phyloP scores from a whole-genome alignment of 2,113 vertebrate genomes.

The Microcebus lehilahytsara region DNA sequence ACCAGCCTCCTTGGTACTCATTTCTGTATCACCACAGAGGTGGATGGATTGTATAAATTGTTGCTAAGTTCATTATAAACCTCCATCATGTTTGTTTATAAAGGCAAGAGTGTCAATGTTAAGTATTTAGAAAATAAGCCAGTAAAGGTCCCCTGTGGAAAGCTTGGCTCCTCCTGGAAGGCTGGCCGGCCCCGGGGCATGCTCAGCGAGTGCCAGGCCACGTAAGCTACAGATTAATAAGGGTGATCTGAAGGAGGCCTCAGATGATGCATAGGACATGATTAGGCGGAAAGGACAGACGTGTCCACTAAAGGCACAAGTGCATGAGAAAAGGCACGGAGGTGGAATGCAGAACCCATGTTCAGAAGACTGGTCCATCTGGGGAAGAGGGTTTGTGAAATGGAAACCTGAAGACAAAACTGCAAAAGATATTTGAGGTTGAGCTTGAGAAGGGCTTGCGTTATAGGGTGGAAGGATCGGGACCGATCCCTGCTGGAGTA shows the following conservation, averaged over 20 bases:
- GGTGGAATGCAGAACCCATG: neutral
- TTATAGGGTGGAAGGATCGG: neutral
- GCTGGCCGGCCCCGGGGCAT: rapidly evolving
- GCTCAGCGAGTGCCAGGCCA: neutral
- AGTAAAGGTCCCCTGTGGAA: neutral
- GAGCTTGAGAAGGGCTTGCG: neutral
- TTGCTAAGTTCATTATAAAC: neutral
- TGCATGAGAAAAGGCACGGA: neutral
- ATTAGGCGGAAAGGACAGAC: neutral
- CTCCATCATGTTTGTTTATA: neutral
- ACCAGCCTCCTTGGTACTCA: neutral
- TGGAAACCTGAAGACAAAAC: neutral
- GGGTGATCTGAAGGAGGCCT: rapidly evolving
- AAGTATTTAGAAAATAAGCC: neutral
- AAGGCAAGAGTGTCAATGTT: neutral
- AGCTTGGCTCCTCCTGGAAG: neutral
- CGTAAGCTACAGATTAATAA: neutral
- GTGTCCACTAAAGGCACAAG: neutral
- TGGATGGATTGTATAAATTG: neutral
- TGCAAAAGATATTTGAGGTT: neutral
- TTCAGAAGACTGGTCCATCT: neutral
- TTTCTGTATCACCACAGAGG: neutral
- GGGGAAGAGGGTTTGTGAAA: neutral
- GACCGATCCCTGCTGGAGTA: neutral
- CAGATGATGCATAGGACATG: rapidly evolving